A percentile compares a stretch with the other conserved stretches of the same genome.
Conservation (phyloP, 1,140 invertebrate genomes). For the Macrobrachium rosenbergii region DNA sequence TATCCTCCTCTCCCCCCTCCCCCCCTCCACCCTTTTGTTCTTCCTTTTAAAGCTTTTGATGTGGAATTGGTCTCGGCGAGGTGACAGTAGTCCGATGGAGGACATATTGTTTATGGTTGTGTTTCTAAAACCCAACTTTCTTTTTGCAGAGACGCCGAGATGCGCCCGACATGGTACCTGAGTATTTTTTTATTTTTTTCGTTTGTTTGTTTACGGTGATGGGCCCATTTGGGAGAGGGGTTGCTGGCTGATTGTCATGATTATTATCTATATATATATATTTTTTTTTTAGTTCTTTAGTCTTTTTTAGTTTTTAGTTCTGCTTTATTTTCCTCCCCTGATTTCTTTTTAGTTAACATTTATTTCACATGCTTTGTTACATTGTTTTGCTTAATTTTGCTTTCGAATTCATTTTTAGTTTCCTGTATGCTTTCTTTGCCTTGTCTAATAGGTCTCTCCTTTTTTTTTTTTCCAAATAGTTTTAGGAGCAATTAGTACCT, state of each 20-base stretch:
- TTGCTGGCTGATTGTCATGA: background rate
- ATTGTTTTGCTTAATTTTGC: too few relatives aligned
- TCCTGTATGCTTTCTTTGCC: too few relatives aligned
- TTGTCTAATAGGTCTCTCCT: too few relatives aligned
- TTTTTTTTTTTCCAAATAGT: too few relatives aligned
- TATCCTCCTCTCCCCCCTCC: too few relatives aligned
- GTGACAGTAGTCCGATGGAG: background rate
- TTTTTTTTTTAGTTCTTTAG: background rate
- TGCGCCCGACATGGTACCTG: constrained; percentile 53
- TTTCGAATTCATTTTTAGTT: too few relatives aligned
- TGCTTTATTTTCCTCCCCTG: too few relatives aligned
- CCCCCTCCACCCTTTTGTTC: background rate
- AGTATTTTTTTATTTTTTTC: constrained; percentile 36
- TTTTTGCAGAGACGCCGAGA: constrained; percentile 57
- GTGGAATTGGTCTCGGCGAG: background rate
- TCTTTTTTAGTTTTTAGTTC: too few relatives aligned
- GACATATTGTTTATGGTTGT: constrained; percentile 1
- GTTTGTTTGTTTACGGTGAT: constrained; percentile 8
- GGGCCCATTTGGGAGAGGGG: background rate
- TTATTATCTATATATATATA: background rate
- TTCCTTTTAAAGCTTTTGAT: background rate
- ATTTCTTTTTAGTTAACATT: too few relatives aligned
- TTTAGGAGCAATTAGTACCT: too few relatives aligned
- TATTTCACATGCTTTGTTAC: too few relatives aligned
- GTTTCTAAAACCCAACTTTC: constrained; percentile 39